phyloP scores from a whole-genome alignment of 2,888 invertebrate genomes.

The Troilus luridus region DNA sequence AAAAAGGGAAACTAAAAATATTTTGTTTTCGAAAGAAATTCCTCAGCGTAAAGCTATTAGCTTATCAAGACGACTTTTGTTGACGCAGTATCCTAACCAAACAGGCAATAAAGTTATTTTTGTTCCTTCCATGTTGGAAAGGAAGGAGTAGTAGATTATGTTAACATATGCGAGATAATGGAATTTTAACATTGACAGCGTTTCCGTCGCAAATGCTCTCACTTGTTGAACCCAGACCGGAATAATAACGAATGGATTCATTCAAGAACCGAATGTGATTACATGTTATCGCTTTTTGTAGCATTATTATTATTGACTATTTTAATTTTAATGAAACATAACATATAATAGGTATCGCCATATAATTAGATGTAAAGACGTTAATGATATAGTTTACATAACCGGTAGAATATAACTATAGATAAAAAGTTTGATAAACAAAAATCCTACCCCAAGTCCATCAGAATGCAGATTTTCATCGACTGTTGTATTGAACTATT shows the following conservation, averaged over 20 bases:
- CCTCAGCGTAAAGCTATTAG: constrained; percentile 17
- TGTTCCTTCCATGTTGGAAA: neutral
- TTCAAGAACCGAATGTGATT: too few relatives aligned
- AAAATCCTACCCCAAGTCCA: too few relatives aligned
- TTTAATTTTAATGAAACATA: too few relatives aligned
- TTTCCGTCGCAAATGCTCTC: neutral
- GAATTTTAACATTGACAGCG: neutral
- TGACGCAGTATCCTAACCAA: constrained; percentile 8
- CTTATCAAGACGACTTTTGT: neutral
- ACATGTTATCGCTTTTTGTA: too few relatives aligned
- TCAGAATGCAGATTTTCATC: too few relatives aligned
- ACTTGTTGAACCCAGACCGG: neutral
- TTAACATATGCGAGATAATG: neutral
- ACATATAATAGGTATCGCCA: too few relatives aligned
- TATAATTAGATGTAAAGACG: too few relatives aligned
- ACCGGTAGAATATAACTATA: too few relatives aligned
- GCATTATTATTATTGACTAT: too few relatives aligned
- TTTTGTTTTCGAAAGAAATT: constrained; percentile 7
- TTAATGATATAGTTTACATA: too few relatives aligned
- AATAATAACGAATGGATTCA: too few relatives aligned
- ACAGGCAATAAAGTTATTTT: constrained; percentile 27
- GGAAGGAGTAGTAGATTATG: constrained; percentile 5
- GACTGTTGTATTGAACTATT: neutral
- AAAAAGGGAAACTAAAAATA: neutral
- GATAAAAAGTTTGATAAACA: too few relatives aligned